Conservation (phyloP, 2,888 invertebrate species). For the Phyto melanocephala region DNA sequence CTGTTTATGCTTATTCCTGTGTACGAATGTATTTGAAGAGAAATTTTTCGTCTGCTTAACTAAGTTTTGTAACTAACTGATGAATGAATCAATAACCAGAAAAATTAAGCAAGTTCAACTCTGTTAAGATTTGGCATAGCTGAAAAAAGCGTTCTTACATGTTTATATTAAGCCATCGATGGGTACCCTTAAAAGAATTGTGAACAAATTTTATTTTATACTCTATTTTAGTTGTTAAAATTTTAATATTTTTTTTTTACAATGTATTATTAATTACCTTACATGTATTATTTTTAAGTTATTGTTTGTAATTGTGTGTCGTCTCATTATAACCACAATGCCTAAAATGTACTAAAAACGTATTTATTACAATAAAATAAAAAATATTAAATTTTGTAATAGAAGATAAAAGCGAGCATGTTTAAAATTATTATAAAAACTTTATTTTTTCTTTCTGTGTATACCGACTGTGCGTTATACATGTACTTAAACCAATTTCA, state of each 20-base stretch:
- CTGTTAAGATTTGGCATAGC: too few relatives aligned
- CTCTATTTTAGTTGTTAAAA: constrained; percentile 1
- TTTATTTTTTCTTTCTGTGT: constrained; percentile 12
- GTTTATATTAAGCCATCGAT: too few relatives aligned
- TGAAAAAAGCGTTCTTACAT: too few relatives aligned
- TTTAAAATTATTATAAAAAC: not conserved
- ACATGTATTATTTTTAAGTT: constrained; percentile 11
- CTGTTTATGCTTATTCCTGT: too few relatives aligned
- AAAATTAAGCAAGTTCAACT: too few relatives aligned
- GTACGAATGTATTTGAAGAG: too few relatives aligned
- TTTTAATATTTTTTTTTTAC: not conserved
- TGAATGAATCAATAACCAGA: too few relatives aligned
- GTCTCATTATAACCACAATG: constrained; percentile 17
- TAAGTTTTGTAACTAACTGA: too few relatives aligned
- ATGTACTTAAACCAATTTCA: constrained; percentile 76
- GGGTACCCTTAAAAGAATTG: too few relatives aligned
- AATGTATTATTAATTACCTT: not conserved
- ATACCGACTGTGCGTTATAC: not conserved
- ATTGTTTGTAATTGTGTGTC: not conserved
- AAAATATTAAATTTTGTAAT: constrained; percentile 6
- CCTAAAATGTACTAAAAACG: constrained; percentile 14
- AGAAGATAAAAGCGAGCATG: not conserved
- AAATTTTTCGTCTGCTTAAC: too few relatives aligned
- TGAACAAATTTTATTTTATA: not conserved
- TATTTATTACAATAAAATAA: constrained; percentile 27